Percentiles rank a stretch among this genome's conserved stretches.
Conservation (phyloP, 1,140 invertebrate species). For the Drosophila eugracilis region DNA sequence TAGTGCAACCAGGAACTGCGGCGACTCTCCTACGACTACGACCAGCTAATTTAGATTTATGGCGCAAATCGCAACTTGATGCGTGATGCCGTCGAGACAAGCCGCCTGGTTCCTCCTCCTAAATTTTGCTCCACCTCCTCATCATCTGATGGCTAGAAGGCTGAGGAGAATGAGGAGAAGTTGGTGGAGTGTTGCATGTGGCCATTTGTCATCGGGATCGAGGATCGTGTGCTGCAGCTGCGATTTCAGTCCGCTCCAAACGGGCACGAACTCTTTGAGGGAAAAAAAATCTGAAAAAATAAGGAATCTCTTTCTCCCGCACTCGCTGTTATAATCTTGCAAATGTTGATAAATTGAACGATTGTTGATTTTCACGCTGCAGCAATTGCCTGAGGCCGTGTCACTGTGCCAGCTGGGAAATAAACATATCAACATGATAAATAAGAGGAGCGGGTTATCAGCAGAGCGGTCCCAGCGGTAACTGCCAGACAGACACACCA, state of each 20-base stretch:
- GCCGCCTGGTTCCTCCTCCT: constrained; percentile 24
- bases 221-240: constrained; percentile 70
- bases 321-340: constrained; percentile 32
- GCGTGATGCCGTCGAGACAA: constrained; percentile 64
- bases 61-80: constrained; percentile 65
- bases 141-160: constrained; percentile 29
- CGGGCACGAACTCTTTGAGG: constrained; percentile 23
- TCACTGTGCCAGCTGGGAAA: constrained; percentile 66
- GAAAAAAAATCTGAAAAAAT: not conserved
- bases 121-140: constrained; percentile 40
- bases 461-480: constrained; percentile 21
- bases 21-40: constrained; percentile 21
- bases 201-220: constrained; percentile 70
- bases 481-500: constrained; percentile 38
- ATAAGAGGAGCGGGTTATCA: constrained; percentile 68
- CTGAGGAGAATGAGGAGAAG: constrained; percentile 29
- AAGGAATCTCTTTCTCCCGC: constrained; percentile 27
- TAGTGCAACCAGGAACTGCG: constrained; percentile 55
- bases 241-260: constrained; percentile 47
- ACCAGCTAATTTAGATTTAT: constrained; percentile 82
- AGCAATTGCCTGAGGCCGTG: constrained; percentile 58
- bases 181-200: constrained; percentile 59
- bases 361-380: constrained; percentile 68
- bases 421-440: constrained; percentile 80
- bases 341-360: constrained; percentile 77